Evolutionary conservation across 2,888 invertebrate genomes (phyloP).

Genomic region (Caradrina kadenii): DNA sequence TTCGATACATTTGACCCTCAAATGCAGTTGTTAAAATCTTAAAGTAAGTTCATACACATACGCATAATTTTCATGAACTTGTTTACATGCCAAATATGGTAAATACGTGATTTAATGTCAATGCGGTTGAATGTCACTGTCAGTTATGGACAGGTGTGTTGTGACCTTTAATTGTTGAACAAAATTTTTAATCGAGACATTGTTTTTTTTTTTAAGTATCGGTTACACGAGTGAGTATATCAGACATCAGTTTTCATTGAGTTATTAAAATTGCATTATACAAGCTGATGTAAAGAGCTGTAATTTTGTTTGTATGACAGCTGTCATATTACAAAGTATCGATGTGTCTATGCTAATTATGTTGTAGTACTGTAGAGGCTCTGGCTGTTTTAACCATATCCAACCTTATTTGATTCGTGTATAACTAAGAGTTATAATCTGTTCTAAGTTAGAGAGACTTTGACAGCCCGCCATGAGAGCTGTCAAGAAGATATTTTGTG

Average conservation of each 20-base stretch:
- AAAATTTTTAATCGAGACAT: constrained; percentile 38
- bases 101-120: constrained; percentile 63
- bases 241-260: constrained; percentile 22
- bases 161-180: constrained; percentile 58
- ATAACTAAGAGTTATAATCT: too few relatives aligned
- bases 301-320: constrained; percentile 19
- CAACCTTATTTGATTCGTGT: too few relatives aligned
- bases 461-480: too few relatives aligned
- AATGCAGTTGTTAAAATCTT: constrained; percentile 10
- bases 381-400: too few relatives aligned
- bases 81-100: constrained; percentile 54
- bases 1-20: constrained; percentile 45
- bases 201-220: constrained; percentile 31
- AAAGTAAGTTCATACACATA: constrained; percentile 19
- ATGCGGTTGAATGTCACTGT: constrained; percentile 52
- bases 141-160: constrained; percentile 53
- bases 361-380: background rate
- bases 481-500: too few relatives aligned
- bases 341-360: background rate
- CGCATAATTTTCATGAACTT: constrained; percentile 21
- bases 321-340: constrained; percentile 1
- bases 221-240: constrained; percentile 33
- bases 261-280: constrained; percentile 25
- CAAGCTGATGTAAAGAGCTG: background rate
- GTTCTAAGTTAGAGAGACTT: too few relatives aligned